These are phyloP conservation scores for Coreoperca whiteheadi DNA, from an alignment of 2,113 vertebrate species.

Conservation along the genomic window DNA sequence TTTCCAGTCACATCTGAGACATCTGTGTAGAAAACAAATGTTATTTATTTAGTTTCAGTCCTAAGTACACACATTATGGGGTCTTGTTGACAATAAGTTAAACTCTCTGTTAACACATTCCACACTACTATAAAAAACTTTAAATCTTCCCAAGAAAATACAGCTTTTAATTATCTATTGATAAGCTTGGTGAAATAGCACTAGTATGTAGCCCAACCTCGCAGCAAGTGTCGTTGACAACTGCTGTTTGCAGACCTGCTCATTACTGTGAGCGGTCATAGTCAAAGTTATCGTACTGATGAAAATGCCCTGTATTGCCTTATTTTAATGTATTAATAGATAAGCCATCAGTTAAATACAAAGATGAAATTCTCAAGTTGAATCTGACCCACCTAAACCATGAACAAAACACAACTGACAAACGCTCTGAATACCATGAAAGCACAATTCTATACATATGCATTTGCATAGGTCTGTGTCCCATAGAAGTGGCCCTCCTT, in stretches of 20 bases:
- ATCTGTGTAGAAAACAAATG: not conserved
- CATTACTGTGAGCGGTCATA: too few species aligned
- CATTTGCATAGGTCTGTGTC: conserved; percentile 3
- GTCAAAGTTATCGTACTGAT: not conserved
- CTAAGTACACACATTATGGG: not conserved
- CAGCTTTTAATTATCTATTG: not conserved
- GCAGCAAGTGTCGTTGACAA: not conserved
- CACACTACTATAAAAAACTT: not conserved
- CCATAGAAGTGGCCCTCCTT: conserved; percentile 4
- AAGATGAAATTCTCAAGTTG: not conserved
- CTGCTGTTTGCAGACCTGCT: too few species aligned
- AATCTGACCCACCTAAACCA: not conserved
- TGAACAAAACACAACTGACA: not conserved
- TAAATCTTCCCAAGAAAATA: not conserved
- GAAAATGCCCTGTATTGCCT: not conserved
- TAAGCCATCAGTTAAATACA: not conserved
- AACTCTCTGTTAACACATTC: not conserved
- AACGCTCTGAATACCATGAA: too few species aligned
- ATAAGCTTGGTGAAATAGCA: not conserved
- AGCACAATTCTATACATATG: not conserved
- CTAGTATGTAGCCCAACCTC: not conserved
- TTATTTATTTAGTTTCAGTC: not conserved
- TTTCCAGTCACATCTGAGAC: not conserved
- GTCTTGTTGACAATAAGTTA: not conserved
- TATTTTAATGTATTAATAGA: not conserved